These are phyloP conservation scores for Poliocrania exsul DNA, from an alignment of 2,797 vertebrate species.

Conservation along the genomic window DNA sequence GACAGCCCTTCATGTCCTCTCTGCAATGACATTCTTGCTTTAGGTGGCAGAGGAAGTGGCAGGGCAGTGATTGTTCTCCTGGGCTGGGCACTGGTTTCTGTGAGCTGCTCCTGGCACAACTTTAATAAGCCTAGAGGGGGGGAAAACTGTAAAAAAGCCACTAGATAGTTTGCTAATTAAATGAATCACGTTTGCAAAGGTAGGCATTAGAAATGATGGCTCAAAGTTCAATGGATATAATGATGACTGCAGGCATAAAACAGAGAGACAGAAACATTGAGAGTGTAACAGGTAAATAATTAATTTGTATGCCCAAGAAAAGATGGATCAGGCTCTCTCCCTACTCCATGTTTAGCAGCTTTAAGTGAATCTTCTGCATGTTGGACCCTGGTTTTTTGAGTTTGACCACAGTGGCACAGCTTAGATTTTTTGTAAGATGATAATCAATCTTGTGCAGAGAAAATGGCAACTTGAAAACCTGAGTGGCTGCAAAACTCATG, in stretches of 20 bases:
- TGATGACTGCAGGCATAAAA: not conserved
- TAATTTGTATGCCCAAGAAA: not conserved
- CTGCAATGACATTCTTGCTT: not conserved
- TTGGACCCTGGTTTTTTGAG: not conserved
- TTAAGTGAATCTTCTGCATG: not conserved
- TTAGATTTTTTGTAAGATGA: not conserved
- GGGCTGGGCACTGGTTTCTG: not conserved
- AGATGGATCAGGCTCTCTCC: not conserved
- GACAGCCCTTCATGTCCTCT: not conserved
- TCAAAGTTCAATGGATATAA: not conserved
- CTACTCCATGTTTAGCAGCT: not conserved
- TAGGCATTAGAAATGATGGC: not conserved
- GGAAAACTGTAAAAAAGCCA: not conserved
- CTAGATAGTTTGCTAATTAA: conserved; percentile 5
- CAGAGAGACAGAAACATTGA: not conserved
- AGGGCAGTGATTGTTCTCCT: not conserved
- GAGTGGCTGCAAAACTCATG: not conserved
- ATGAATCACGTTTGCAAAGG: conserved; percentile 23
- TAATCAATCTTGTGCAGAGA: not conserved
- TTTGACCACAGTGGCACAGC: not conserved
- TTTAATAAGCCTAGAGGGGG: not conserved
- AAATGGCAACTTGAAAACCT: not conserved
- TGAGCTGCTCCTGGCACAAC: not conserved
- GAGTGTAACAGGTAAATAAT: not conserved
- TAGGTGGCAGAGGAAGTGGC: not conserved